Evolutionary conservation across 1,140 invertebrate species (phyloP).

Genomic region (Galendromus occidentalis): DNA sequence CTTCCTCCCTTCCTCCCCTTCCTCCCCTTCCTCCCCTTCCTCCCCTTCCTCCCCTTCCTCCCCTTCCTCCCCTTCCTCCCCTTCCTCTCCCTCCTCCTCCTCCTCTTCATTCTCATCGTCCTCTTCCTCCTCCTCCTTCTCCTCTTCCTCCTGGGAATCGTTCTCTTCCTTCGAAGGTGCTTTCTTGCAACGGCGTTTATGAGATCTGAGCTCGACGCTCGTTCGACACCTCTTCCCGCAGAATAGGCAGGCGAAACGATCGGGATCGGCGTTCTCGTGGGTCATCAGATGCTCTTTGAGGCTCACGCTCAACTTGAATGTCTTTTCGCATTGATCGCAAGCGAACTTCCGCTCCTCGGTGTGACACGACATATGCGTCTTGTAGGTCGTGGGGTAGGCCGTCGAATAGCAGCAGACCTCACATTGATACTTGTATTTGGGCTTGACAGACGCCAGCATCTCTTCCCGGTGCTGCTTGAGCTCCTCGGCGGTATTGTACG

Average conservation of each 20-base stretch:
- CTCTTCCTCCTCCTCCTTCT: neutral
- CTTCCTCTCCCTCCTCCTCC: neutral
- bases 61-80: neutral
- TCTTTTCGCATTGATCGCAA: conserved; percentile 2
- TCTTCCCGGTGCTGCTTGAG: neutral
- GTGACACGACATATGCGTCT: neutral
- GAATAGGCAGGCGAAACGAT: neutral
- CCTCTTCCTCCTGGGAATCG: neutral
- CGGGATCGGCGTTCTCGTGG: neutral
- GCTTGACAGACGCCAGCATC: neutral
- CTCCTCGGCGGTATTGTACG: neutral
- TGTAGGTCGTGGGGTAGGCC: neutral
- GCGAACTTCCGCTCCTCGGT: conserved; percentile 1
- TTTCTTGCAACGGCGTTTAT: conserved; percentile 2
- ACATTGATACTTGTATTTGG: conserved; percentile 5
- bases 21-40: neutral
- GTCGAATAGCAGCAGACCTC: conserved; percentile 5
- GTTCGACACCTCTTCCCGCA: neutral
- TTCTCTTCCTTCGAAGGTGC: neutral
- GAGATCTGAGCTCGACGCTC: neutral
- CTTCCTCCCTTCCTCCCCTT: neutral
- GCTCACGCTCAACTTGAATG: neutral
- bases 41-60: neutral
- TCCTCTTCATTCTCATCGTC: neutral
- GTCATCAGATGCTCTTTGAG: neutral